A percentile compares a stretch with the other conserved stretches of the same genome.
Conservation (phyloP, 2,113 vertebrate genomes). For the Microtus oregoni region DNA sequence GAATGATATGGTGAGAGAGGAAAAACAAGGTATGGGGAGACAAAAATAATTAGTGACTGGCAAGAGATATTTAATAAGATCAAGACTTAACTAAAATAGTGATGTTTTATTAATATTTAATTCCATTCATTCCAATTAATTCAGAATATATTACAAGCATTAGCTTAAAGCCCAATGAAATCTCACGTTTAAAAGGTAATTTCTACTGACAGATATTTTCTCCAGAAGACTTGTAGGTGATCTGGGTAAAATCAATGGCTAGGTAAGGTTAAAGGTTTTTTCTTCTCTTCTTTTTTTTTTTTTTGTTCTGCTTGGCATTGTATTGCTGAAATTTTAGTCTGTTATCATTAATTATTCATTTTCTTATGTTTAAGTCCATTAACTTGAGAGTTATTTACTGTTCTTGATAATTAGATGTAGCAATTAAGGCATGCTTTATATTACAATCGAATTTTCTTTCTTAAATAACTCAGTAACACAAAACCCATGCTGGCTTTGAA, state of each 20-base stretch:
- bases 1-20: not conserved
- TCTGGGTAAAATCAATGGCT: not conserved
- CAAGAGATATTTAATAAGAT: slow-evolving; percentile 8
- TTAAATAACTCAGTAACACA: slow-evolving; percentile 46
- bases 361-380: slow-evolving; percentile 56
- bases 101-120: slow-evolving; percentile 54
- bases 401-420: slow-evolving; percentile 49
- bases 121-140: slow-evolving; percentile 30
- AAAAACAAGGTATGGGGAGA: not conserved
- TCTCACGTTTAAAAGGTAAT: not conserved
- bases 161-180: slow-evolving; percentile 43
- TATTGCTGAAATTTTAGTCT: slow-evolving; percentile 18
- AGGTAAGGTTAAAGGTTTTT: not conserved
- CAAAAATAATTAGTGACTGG: slow-evolving; percentile 20
- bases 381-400: slow-evolving; percentile 51
- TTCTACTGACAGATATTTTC: slow-evolving; percentile 34
- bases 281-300: not conserved
- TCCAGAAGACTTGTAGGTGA: not conserved
- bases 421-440: slow-evolving; percentile 51
- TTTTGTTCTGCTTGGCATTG: not conserved
- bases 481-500: slow-evolving; percentile 26
- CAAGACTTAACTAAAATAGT: slow-evolving; percentile 35
- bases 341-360: slow-evolving; percentile 59
- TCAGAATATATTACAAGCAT: slow-evolving; percentile 29
- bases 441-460: slow-evolving; percentile 26